phyloP scores from a whole-genome alignment of 2,888 invertebrate genomes.

The Monoplex corrugatus region DNA sequence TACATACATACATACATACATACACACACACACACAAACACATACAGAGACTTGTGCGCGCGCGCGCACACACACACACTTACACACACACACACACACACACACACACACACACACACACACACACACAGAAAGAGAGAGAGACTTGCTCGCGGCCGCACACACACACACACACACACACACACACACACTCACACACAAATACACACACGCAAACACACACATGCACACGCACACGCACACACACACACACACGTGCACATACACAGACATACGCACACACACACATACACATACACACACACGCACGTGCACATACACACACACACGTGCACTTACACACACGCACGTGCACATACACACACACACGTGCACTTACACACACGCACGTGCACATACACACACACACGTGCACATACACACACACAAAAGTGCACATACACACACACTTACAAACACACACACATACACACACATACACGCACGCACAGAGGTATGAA shows the following conservation, averaged over 20 bases:
- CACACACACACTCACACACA: not conserved
- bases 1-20: not conserved
- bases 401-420: conserved; percentile 28
- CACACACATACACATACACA: too few species aligned
- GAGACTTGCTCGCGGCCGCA: too few species aligned
- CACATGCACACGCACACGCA: too few species aligned
- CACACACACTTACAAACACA: not conserved
- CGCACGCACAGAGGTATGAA: too few species aligned
- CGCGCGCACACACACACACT: conserved; percentile 13
- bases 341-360: not conserved
- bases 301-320: not conserved
- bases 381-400: conserved; percentile 3
- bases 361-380: not conserved
- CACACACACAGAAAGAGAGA: too few species aligned
- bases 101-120: conserved; percentile 32
- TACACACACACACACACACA: conserved; percentile 34
- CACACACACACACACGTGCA: too few species aligned
- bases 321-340: not conserved
- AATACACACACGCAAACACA: not conserved
- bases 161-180: too few species aligned
- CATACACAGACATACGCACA: too few species aligned
- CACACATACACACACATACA: not conserved
- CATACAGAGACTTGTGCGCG: not conserved
- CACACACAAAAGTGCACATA: conserved; percentile 31
- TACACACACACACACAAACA: conserved; percentile 16